A percentile compares a stretch with the other conserved stretches of the same genome.
Conservation (phyloP, 1,140 invertebrate species). For the Macrotrachela quadricornifera region DNA sequence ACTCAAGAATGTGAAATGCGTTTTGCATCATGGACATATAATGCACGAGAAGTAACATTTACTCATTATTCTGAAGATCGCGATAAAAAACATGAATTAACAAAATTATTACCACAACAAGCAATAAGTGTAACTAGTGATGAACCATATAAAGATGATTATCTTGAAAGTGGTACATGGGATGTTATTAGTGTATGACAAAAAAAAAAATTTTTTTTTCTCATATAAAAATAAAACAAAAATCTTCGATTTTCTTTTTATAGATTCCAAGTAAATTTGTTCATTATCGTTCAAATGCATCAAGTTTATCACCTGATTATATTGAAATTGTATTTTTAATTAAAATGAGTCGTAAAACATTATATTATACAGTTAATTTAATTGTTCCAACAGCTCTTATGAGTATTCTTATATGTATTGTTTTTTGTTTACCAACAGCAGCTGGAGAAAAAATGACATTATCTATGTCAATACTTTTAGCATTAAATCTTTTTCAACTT, state of each 20-base stretch:
- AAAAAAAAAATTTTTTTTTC: constrained; percentile 13
- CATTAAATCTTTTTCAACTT: constrained; percentile 96
- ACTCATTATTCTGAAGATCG: constrained; percentile 79
- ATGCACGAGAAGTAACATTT: constrained; percentile 61
- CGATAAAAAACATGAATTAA: constrained; percentile 56
- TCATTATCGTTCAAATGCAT: constrained; percentile 31
- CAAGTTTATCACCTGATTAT: constrained; percentile 5
- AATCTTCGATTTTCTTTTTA: neutral
- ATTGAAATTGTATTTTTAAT: constrained; percentile 36
- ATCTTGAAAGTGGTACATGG: neutral
- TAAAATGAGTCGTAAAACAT: constrained; percentile 47
- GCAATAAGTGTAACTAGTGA: constrained; percentile 58
- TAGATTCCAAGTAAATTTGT: neutral
- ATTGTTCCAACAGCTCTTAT: constrained; percentile 30
- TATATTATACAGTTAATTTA: constrained; percentile 29
- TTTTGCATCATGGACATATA: neutral
- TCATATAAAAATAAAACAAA: constrained; percentile 39
- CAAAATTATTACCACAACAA: constrained; percentile 46
- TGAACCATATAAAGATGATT: too few species aligned
- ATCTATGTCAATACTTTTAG: constrained; percentile 94
- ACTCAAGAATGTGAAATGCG: constrained; percentile 42
- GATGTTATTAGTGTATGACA: constrained; percentile 32
- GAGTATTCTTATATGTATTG: constrained; percentile 87
- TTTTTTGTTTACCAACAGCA: constrained; percentile 94
- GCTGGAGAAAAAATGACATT: constrained; percentile 80